Percentiles rank a stretch among this genome's conserved stretches.
Evolutionary conservation across 2,113 vertebrate species (phyloP).

Genomic region (Strigops habroptila): DNA sequence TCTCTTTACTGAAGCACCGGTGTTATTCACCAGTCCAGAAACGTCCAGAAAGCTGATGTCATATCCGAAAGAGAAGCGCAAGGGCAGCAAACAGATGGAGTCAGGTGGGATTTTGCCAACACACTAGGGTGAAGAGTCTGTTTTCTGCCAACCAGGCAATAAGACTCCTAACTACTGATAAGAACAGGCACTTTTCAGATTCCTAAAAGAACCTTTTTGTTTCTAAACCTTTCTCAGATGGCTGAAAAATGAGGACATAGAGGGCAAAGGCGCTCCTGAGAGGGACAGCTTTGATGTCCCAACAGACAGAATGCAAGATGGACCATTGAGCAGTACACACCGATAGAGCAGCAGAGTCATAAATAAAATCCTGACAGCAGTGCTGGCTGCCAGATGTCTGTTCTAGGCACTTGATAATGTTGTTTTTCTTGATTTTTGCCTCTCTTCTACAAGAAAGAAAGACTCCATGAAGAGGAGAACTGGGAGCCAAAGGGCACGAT

Average conservation of each 20-base stretch:
- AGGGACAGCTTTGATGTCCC: not conserved
- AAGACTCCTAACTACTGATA: not conserved
- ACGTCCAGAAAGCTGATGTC: not conserved
- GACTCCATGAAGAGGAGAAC: not conserved
- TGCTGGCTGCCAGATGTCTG: not conserved
- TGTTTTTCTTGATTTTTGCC: not conserved
- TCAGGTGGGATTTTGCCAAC: not conserved
- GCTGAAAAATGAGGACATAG: not conserved
- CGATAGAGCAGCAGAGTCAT: not conserved
- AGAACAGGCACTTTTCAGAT: not conserved
- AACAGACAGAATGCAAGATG: not conserved
- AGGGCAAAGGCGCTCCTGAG: not conserved
- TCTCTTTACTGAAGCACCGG: not conserved
- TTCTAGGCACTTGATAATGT: not conserved
- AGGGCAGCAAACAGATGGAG: not conserved
- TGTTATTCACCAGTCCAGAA: accelerated
- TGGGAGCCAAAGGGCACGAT: accelerated
- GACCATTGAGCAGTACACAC: not conserved
- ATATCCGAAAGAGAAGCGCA: not conserved
- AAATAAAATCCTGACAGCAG: not conserved
- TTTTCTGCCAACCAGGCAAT: not conserved
- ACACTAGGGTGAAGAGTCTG: not conserved
- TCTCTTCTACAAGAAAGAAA: not conserved
- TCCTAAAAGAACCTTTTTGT: not conserved
- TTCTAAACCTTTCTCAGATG: not conserved